Evolutionary conservation across 2,113 vertebrate genomes (phyloP).

Genomic region (Cololabis saira): DNA sequence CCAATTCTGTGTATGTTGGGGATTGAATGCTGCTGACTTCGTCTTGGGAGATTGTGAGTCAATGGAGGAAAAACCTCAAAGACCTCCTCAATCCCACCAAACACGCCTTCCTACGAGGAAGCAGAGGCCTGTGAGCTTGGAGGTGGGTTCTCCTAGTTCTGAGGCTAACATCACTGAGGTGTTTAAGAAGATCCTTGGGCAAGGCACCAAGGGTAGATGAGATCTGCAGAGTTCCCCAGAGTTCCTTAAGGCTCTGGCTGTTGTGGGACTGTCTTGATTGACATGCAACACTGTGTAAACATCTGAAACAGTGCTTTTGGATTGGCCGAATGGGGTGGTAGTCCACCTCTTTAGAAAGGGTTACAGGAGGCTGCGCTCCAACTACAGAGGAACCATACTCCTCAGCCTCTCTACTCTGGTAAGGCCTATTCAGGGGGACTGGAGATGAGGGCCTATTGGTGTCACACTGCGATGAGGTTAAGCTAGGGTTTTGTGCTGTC

Average conservation of each 20-base stretch:
- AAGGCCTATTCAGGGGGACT: no score
- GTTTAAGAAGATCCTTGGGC: not conserved
- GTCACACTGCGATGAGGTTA: no score
- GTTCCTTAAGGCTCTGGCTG: not conserved
- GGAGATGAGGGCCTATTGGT: no score
- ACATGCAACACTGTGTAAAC: no score
- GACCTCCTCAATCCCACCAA: not conserved
- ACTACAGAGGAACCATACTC: no score
- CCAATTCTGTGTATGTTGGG: not conserved
- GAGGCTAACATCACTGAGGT: not conserved
- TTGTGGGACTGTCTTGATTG: not conserved
- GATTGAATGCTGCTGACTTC: not conserved
- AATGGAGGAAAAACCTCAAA: not conserved
- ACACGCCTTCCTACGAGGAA: not conserved
- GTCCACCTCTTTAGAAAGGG: no score
- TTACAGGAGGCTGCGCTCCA: no score
- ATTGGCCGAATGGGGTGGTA: no score
- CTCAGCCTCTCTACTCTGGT: no score
- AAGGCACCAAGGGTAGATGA: not conserved
- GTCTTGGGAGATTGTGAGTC: not conserved
- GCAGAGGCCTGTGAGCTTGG: not conserved
- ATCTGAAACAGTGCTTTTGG: no score
- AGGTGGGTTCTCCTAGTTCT: not conserved
- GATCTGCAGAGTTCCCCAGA: not conserved
- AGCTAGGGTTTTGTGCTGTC: no score